A percentile compares a stretch with the other conserved stretches of the same genome.
Conservation (phyloP, 2,113 vertebrate species). For the Apeltes quadracus region DNA sequence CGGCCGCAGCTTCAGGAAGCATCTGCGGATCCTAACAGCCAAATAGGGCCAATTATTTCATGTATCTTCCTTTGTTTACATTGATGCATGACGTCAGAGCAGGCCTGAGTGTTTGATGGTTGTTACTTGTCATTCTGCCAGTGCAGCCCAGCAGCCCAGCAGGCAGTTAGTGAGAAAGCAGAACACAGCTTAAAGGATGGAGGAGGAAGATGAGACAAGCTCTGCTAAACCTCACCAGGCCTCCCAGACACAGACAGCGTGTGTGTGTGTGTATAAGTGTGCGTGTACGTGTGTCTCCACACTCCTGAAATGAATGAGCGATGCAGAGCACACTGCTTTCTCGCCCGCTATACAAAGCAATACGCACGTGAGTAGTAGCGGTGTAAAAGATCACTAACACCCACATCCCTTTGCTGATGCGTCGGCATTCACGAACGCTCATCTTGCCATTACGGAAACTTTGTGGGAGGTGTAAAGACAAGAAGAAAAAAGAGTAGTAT, state of each 20-base stretch:
- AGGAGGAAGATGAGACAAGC: constrained; percentile 68
- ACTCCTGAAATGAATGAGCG: constrained; percentile 69
- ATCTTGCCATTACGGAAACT: constrained; percentile 29
- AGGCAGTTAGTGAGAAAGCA: constrained; percentile 69
- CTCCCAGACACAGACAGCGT: constrained; percentile 46
- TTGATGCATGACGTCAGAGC: constrained; percentile 40
- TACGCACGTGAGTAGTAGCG: constrained; percentile 44
- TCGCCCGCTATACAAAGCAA: constrained; percentile 62
- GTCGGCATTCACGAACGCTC: constrained; percentile 17
- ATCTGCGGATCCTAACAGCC: constrained; percentile 31
- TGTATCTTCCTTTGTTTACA: constrained; percentile 9
- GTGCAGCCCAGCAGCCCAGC: constrained; percentile 49
- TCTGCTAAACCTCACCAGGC: constrained; percentile 62
- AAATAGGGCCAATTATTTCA: constrained; percentile 16
- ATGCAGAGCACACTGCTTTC: constrained; percentile 52
- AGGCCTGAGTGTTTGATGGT: constrained; percentile 20
- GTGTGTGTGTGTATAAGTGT: neutral
- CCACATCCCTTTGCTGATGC: constrained; percentile 22
- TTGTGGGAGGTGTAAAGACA: constrained; percentile 2
- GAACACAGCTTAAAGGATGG: constrained; percentile 67
- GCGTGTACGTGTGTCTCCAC: constrained; percentile 32
- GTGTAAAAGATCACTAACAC: constrained; percentile 66
- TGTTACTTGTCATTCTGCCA: constrained; percentile 58
- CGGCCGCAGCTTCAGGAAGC: constrained; percentile 9
- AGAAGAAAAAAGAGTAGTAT: neutral